Conservation (phyloP, 2,797 vertebrate genomes). For the Falco columbarius region DNA sequence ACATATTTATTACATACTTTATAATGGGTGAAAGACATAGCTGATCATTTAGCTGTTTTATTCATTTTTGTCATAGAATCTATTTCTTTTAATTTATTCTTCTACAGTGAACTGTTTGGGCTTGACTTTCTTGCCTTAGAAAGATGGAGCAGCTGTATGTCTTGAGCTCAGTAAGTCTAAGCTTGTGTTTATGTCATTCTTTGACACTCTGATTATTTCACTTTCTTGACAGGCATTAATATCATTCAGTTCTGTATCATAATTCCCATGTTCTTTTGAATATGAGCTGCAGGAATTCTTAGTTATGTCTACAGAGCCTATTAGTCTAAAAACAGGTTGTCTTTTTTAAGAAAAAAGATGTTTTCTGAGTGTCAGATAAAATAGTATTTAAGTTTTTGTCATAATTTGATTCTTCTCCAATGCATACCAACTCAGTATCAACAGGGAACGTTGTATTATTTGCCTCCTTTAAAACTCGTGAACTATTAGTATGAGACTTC, state of each 20-base stretch:
- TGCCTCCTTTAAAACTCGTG: neutral
- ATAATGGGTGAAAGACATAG: neutral
- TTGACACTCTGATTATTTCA: neutral
- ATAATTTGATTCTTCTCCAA: conserved; percentile 16
- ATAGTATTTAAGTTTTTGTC: conserved; percentile 46
- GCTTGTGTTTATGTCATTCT: neutral
- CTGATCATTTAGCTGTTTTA: neutral
- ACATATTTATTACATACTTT: neutral
- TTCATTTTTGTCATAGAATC: conserved; percentile 78
- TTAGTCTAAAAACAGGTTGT: conserved; percentile 11
- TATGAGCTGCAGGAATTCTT: conserved; percentile 26
- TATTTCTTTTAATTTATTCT: conserved; percentile 86
- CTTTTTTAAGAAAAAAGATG: conserved; percentile 47
- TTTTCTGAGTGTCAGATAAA: conserved; percentile 58
- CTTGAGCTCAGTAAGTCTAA: conserved; percentile 17
- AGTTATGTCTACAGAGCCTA: neutral
- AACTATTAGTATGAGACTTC: neutral
- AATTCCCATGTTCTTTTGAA: conserved; percentile 34
- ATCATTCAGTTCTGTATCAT: neutral
- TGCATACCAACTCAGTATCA: neutral
- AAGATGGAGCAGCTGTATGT: neutral
- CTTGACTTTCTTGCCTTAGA: conserved; percentile 63
- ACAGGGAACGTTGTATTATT: neutral
- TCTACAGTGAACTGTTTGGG: conserved; percentile 76
- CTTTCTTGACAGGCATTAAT: conserved; percentile 2